phyloP scores from a whole-genome alignment of 2,888 invertebrate genomes.

The Ormyrus pomaceus region DNA sequence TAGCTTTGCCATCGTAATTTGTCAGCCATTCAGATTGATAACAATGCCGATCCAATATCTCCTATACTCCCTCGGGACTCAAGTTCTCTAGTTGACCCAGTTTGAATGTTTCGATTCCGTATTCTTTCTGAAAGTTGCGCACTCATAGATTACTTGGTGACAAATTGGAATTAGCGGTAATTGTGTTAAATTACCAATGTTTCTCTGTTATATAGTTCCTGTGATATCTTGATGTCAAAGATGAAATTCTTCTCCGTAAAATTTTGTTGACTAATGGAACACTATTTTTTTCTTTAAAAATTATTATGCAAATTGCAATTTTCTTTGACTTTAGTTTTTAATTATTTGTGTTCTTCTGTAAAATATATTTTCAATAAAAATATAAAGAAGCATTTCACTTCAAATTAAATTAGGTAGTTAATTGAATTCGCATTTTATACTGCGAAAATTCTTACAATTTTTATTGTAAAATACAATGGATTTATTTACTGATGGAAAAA shows the following conservation, averaged over 20 bases:
- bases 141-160: slow-evolving; percentile 62
- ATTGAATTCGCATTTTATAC: no score
- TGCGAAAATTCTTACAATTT: no score
- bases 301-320: no score
- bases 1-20: slow-evolving; percentile 55
- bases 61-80: slow-evolving; percentile 43
- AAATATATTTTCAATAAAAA: no score
- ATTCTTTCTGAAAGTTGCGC: slow-evolving; percentile 60
- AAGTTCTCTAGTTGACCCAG: slow-evolving; percentile 59
- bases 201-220: not conserved
- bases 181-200: slow-evolving; percentile 60
- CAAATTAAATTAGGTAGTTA: no score
- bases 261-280: no score
- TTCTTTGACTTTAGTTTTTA: no score
- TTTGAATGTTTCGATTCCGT: slow-evolving; percentile 58
- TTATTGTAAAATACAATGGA: no score
- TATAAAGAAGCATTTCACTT: no score
- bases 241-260: not conserved
- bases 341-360: no score
- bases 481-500: no score
- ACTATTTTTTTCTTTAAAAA: no score
- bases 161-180: slow-evolving; percentile 66
- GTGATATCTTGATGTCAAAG: not conserved
- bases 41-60: slow-evolving; percentile 59
- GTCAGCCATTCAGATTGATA: slow-evolving; percentile 60